Conservation (phyloP, 2,888 invertebrate species). For the Alentia gelatinosa region DNA sequence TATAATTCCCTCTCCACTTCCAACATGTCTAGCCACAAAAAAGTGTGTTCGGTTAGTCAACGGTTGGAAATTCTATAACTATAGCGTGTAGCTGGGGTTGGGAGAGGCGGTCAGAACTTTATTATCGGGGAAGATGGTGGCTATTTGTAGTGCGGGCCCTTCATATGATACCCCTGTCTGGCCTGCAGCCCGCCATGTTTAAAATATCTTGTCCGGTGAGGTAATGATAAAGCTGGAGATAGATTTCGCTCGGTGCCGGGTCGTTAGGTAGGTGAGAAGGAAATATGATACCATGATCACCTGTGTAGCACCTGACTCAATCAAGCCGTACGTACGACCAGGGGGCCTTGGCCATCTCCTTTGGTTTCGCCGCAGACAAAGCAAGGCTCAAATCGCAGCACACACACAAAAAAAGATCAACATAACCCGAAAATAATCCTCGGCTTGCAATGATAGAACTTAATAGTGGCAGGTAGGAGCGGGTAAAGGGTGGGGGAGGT, state of each 20-base stretch:
- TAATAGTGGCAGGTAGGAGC: neutral
- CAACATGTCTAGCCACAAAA: neutral
- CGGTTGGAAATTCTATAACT: neutral
- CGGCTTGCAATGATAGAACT: neutral
- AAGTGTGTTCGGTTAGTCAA: neutral
- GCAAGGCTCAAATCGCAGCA: neutral
- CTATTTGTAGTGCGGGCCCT: too few species aligned
- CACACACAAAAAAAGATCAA: neutral
- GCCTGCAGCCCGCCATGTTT: neutral
- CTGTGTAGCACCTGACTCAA: constrained; percentile 32
- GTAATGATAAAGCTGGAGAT: constrained; percentile 11
- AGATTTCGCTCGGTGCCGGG: neutral
- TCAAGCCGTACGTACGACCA: neutral
- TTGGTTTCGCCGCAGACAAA: neutral
- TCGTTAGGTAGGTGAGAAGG: constrained; percentile 15
- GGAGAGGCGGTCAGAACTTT: neutral
- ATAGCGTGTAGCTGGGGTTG: neutral
- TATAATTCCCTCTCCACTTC: neutral
- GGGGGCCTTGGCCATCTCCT: neutral
- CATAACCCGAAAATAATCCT: neutral
- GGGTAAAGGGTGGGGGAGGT: neutral
- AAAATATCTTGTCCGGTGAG: neutral
- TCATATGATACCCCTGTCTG: neutral
- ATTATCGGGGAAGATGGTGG: neutral
- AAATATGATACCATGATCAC: constrained; percentile 16